Evolutionary conservation across 2,797 vertebrate genomes (phyloP).

Genomic region (Gila robusta): DNA sequence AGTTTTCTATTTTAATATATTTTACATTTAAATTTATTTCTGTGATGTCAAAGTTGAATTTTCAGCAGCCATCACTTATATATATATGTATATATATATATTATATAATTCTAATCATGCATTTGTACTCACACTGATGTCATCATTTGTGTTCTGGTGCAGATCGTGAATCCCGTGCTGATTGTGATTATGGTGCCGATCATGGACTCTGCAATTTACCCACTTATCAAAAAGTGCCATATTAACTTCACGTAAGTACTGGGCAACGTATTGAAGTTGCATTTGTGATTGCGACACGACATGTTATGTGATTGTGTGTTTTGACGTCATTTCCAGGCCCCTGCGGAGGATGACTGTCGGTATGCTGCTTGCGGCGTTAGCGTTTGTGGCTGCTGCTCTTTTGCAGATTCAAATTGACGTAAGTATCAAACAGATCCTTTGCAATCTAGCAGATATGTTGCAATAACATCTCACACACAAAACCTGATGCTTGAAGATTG

Average conservation of each 20-base stretch:
- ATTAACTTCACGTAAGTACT: conserved; percentile 90
- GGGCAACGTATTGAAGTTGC: neutral
- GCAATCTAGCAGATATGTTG: neutral
- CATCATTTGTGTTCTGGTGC: conserved; percentile 48
- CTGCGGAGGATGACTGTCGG: conserved; percentile 92
- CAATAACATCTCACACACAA: neutral
- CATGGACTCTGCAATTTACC: conserved; percentile 85
- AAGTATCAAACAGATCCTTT: conserved; percentile 68
- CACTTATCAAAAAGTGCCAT: conserved; percentile 88
- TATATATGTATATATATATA: no score
- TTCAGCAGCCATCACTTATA: neutral
- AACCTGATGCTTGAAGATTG: neutral
- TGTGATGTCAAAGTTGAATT: neutral
- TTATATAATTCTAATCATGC: neutral
- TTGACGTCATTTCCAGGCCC: conserved; percentile 77
- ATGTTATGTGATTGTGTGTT: neutral
- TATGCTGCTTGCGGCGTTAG: conserved; percentile 92
- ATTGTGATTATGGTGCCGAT: conserved; percentile 90
- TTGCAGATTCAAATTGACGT: conserved; percentile 94
- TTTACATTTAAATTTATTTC: neutral
- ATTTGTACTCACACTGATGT: neutral
- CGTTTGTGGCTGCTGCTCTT: conserved; percentile 89
- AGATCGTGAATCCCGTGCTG: conserved; percentile 93
- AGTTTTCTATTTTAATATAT: neutral
- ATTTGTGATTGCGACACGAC: no score